These are phyloP conservation scores for Cyanoramphus novaezelandiae DNA, from an alignment of 2,113 vertebrate species.

Conservation along the genomic window DNA sequence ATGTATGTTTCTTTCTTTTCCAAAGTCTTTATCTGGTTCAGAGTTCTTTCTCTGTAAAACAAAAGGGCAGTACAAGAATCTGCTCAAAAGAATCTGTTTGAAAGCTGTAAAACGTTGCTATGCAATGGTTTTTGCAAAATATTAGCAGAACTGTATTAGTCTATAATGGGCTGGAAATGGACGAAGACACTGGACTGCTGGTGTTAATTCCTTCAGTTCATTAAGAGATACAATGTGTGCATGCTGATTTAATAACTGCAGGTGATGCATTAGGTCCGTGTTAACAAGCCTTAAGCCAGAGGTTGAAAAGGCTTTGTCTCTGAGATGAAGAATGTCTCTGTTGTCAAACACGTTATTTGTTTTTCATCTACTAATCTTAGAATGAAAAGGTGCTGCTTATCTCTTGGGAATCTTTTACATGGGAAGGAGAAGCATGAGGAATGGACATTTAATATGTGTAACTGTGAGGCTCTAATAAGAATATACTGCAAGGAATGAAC, in stretches of 20 bases:
- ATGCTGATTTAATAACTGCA: neutral
- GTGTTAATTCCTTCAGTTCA: neutral
- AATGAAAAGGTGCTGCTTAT: slow-evolving; percentile 18
- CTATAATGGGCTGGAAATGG: neutral
- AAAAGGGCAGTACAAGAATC: neutral
- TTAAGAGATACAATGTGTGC: neutral
- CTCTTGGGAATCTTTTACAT: slow-evolving; percentile 7
- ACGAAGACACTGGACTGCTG: neutral
- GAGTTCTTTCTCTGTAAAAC: neutral
- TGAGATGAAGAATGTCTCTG: neutral
- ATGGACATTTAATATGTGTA: neutral
- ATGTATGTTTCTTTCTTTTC: neutral
- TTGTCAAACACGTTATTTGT: neutral
- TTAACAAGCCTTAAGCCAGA: neutral
- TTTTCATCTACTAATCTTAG: slow-evolving; percentile 29
- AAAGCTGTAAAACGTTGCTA: neutral
- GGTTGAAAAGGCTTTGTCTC: slow-evolving; percentile 2
- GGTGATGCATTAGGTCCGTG: neutral
- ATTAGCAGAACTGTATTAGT: neutral
- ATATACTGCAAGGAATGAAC: neutral
- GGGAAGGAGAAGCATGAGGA: neutral
- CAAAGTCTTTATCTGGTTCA: neutral
- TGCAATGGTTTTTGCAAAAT: neutral
- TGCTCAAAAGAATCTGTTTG: neutral
- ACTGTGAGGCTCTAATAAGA: neutral